Evolutionary conservation across 2,113 vertebrate genomes (phyloP), one percentile per base, ranked within the genome.

Genomic region (Casuarius casuarius): DNA sequence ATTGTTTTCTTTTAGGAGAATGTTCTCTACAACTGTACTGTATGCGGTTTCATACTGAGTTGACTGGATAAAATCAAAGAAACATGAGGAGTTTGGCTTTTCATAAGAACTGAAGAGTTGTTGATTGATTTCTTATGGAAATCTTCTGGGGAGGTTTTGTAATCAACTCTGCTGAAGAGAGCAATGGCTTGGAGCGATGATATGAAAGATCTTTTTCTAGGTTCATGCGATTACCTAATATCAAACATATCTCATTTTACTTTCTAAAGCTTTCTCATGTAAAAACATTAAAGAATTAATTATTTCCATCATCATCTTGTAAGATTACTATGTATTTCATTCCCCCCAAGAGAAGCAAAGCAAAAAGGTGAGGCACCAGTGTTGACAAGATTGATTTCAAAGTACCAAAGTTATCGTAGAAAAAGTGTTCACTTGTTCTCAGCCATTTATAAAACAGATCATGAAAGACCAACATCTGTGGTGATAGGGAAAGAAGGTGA

Each of bases 1-100:
- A 86, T 81, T 96, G 59, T 74, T 96, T 95, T 93, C 14, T 65
- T 95, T 91, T 79, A 96, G 94, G 42, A 88, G 21, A 77, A 49
- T 62, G 54, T 79, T 95, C 73, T 77, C 87, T 90, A 86, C n/a
- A 83, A 58, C 63, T 80, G 82, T 88, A 74, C 28, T 93, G 54
- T 31, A 31, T 6, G 29, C 62, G 31, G 28, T 88, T 96, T 88
- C 72, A 66, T 94, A 94, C 33, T 42, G 79, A 94, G 80, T 74
- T 67, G 40, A 80, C 75, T 81, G 49, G 33, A 88, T 77, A 31
- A 92, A 89, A 92, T 79, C 40, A 89, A 90, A 79, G 54, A 85
- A 90, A 88, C 80, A 42, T 77, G 54, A 94, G 66, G 54, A 93
- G n/a, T 76, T 58, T 88, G 26, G 5, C 54, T 82, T 92, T 72